Conservation (phyloP, 2,888 invertebrate species). For the Camponotus fellah region DNA sequence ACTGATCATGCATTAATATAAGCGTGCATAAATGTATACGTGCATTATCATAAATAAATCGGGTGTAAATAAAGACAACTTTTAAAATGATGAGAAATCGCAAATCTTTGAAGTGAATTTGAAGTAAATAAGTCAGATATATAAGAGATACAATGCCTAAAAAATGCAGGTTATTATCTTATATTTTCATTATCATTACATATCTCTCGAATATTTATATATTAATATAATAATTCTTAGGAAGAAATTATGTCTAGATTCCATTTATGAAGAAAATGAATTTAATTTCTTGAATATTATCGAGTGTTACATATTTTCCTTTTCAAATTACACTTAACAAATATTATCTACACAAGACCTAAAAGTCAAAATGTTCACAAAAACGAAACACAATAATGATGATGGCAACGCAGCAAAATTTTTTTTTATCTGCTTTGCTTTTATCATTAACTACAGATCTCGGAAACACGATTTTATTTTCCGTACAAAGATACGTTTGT, state of each 20-base stretch:
- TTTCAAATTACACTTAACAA: conserved; percentile 14
- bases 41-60: conserved; percentile 18
- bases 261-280: conserved; percentile 1
- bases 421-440: background rate
- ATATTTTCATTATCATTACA: background rate
- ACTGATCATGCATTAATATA: conserved; percentile 45
- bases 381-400: background rate
- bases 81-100: conserved; percentile 24
- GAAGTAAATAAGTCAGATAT: background rate
- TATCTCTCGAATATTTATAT: conserved; percentile 9
- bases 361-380: conserved; percentile 1
- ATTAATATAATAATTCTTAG: background rate
- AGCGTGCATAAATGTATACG: conserved; percentile 34
- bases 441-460: conserved; percentile 6
- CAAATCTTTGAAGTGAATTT: background rate
- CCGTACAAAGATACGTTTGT: conserved; percentile 36
- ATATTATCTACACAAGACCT: background rate
- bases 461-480: conserved; percentile 30
- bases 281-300: background rate
- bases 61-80: background rate
- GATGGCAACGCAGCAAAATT: background rate
- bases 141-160: background rate
- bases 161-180: background rate
- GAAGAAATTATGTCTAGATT: conserved; percentile 2
- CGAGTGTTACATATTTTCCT: background rate